A percentile compares a stretch with the other conserved stretches of the same genome.
phyloP scores from a whole-genome alignment of 2,888 invertebrate species.

The Melitaea athalia region DNA sequence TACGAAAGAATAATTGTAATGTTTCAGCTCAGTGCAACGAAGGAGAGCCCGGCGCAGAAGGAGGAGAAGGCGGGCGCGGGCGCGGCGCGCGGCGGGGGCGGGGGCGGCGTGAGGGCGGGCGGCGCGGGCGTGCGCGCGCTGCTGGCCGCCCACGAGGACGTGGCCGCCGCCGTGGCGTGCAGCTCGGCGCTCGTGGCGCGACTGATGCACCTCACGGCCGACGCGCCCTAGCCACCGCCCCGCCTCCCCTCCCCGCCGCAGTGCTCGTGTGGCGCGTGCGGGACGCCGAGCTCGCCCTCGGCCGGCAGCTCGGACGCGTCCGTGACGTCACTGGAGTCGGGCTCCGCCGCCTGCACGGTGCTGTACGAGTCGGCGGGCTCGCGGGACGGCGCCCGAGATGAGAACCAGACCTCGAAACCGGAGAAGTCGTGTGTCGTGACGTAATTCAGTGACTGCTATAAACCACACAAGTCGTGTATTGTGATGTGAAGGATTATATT shows the following conservation, averaged over 20 bases:
- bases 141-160: conserved; percentile 60
- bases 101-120: conserved; percentile 42
- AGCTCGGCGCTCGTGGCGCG: conserved; percentile 55
- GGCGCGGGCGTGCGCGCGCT: conserved; percentile 62
- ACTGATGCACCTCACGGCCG: conserved; percentile 38
- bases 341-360: conserved; percentile 44
- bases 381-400: conserved; percentile 8
- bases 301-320: conserved; percentile 34
- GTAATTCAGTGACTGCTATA: conserved; percentile 5
- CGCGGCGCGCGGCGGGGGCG: conserved; percentile 42
- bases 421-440: conserved; percentile 37
- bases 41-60: conserved; percentile 67
- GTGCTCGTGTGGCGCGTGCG: conserved; percentile 10
- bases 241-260: background rate
- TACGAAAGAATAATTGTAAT: background rate
- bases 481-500: background rate
- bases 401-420: conserved; percentile 20
- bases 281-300: conserved; percentile 9
- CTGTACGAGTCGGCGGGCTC: conserved; percentile 45
- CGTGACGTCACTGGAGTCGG: conserved; percentile 44
- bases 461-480: too few relatives aligned
- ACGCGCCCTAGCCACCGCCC: conserved; percentile 43
- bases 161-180: conserved; percentile 49
- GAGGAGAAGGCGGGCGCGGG: conserved; percentile 48
- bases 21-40: conserved; percentile 33